Conservation (phyloP, 2,113 vertebrate species). For the Corvus cornix region DNA sequence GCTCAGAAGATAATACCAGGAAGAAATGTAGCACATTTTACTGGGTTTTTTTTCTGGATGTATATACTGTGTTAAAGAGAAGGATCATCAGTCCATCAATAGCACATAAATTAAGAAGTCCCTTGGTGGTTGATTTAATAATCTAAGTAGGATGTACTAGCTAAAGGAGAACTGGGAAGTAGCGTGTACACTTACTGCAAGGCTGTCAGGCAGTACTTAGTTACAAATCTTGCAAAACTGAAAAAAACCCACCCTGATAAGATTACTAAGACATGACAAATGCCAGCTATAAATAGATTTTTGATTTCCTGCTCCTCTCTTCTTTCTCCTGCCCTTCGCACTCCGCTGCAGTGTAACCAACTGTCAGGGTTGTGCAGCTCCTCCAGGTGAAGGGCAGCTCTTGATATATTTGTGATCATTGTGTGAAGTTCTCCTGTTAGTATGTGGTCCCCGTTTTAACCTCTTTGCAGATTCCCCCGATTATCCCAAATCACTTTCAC, state of each 20-base stretch:
- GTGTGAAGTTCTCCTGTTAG: slow-evolving; percentile 63
- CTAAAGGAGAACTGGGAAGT: background rate
- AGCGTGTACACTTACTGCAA: background rate
- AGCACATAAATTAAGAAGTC: background rate
- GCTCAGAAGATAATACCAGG: background rate
- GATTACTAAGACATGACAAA: slow-evolving; percentile 22
- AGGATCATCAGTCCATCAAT: background rate
- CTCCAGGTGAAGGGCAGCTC: slow-evolving; percentile 54
- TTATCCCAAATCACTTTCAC: slow-evolving; percentile 90
- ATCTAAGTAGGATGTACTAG: background rate
- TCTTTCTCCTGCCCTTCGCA: background rate
- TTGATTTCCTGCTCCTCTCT: slow-evolving; percentile 4
- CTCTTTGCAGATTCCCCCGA: slow-evolving; percentile 73
- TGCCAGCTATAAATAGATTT: slow-evolving; percentile 28
- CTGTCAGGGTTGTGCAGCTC: background rate
- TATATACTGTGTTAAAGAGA: background rate
- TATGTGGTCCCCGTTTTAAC: slow-evolving; percentile 76
- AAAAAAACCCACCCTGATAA: background rate
- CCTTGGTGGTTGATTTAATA: background rate
- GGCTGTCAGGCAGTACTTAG: background rate
- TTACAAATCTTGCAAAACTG: background rate
- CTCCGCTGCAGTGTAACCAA: rapidly evolving
- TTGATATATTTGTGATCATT: slow-evolving; percentile 34
- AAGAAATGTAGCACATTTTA: background rate
- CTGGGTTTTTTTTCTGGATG: background rate